Base-by-base conservation (phyloP, 23 tunicate genomes). In the Corella eumyota region DNA sequence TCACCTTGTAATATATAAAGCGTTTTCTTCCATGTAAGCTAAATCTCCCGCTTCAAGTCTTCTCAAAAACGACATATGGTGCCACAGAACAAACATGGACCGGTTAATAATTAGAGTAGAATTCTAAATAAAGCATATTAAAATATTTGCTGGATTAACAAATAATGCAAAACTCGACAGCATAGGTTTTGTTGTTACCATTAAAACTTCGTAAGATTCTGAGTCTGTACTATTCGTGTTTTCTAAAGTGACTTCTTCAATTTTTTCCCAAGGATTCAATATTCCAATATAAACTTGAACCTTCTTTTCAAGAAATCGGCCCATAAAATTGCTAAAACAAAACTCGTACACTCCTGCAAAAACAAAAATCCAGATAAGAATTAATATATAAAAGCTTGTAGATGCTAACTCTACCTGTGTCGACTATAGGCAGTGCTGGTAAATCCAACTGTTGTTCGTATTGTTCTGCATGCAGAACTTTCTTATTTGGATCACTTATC, bases 51-150 rank as follows among this genome's bases (percentile, higher is more conserved):
- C 56, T 27, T 57, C 75, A 6, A 69, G 35, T 26, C 65, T 35
- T 36, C 75, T 53, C 34, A n/a, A n/a, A 40, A 69, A 69, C 36
- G 5, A 58, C 75, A 69, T 69, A 9, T 20, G 33, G 38, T 69
- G 75, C 6, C 13, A 2, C 50, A 69, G 75, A 35, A 69, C 56
- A 23, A 69, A 33, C 7, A 65, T 51, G 15, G 57, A 51, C 11
- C 21, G 5, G 57, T n/a, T n/a, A n/a, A n/a, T n/a, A n/a, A n/a
- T n/a, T n/a, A n/a, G n/a, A n/a, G n/a, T n/a, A n/a, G n/a, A n/a
- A n/a, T n/a, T n/a, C n/a, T n/a, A n/a, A n/a, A n/a, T n/a, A n/a
- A n/a, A n/a, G n/a, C n/a, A n/a, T n/a, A n/a, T n/a, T n/a, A n/a
- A n/a, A n/a, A n/a, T n/a, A n/a, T n/a, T n/a, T n/a, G n/a, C n/a